Conservation (phyloP, 1,140 invertebrate genomes). For the Pogonus chalceus region DNA sequence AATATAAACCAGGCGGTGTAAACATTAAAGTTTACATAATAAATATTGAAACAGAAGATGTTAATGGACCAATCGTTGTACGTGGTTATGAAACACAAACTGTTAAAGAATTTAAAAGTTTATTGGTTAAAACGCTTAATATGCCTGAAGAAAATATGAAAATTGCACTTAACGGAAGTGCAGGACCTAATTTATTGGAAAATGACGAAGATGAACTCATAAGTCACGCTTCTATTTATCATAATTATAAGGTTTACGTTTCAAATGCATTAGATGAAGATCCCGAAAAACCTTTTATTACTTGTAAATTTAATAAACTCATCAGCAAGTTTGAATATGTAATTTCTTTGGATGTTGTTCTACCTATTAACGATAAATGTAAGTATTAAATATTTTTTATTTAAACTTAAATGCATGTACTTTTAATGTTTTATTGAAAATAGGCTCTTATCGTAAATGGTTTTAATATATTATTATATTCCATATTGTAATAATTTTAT, state of each 20-base stretch:
- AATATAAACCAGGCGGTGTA: conserved; percentile 54
- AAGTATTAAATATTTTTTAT: conserved; percentile 19
- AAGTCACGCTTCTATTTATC: conserved; percentile 40
- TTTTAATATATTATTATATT: too few species aligned
- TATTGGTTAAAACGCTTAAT: conserved; percentile 40
- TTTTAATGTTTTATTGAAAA: too few species aligned
- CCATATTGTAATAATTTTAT: too few species aligned
- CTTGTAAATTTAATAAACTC: conserved; percentile 36
- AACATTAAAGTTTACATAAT: conserved; percentile 54
- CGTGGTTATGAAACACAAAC: conserved; percentile 47
- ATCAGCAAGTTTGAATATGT: conserved; percentile 46
- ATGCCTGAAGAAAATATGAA: conserved; percentile 39
- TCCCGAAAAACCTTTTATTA: conserved; percentile 28
- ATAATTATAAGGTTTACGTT: conserved; percentile 43
- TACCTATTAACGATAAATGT: conserved; percentile 50
- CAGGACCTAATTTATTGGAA: conserved; percentile 39
- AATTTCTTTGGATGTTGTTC: conserved; percentile 46
- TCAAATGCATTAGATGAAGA: conserved; percentile 26
- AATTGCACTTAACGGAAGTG: conserved; percentile 35
- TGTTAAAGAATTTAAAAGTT: conserved; percentile 49
- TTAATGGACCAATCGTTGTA: conserved; percentile 51
- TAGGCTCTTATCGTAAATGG: too few species aligned
- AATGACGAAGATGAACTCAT: conserved; percentile 35
- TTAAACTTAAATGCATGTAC: conserved; percentile 10
- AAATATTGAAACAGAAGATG: conserved; percentile 48